Conservation (phyloP, 2,797 vertebrate genomes). For the Myiotriccus ornatus region DNA sequence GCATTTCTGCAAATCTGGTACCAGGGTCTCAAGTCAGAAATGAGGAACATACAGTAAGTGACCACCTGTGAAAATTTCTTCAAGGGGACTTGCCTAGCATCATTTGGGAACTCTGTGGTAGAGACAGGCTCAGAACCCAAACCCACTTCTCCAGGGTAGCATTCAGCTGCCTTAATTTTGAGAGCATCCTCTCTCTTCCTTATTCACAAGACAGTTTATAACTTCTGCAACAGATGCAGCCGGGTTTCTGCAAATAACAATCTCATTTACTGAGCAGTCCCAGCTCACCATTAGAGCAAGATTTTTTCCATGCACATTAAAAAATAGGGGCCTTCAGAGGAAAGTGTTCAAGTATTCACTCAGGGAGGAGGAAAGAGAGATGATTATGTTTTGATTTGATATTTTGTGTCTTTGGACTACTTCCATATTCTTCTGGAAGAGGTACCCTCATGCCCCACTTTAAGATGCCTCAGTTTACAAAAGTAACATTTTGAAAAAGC, state of each 20-base stretch:
- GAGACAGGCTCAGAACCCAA: constrained; percentile 49
- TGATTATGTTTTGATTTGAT: background rate
- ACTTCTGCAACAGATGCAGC: constrained; percentile 43
- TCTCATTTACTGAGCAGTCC: background rate
- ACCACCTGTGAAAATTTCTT: constrained; percentile 58
- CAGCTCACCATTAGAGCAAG: background rate
- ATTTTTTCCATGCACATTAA: background rate
- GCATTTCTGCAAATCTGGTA: constrained; percentile 46
- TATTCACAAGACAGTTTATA: background rate
- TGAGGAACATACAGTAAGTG: constrained; percentile 42
- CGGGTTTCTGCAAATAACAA: background rate
- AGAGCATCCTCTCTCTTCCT: constrained; percentile 45
- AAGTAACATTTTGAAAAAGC: background rate
- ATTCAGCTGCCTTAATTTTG: constrained; percentile 10
- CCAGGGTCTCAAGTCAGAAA: background rate
- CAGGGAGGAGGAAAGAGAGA: background rate
- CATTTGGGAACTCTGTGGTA: constrained; percentile 62
- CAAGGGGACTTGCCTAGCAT: constrained; percentile 63
- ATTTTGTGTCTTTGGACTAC: background rate
- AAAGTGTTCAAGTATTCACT: background rate
- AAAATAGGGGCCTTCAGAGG: background rate
- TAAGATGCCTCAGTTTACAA: background rate
- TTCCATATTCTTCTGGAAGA: background rate
- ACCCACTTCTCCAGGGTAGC: constrained; percentile 60
- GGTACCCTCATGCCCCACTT: background rate